Evolutionary conservation across 2,888 invertebrate genomes (phyloP).

Genomic region (Lasius fuliginosus): DNA sequence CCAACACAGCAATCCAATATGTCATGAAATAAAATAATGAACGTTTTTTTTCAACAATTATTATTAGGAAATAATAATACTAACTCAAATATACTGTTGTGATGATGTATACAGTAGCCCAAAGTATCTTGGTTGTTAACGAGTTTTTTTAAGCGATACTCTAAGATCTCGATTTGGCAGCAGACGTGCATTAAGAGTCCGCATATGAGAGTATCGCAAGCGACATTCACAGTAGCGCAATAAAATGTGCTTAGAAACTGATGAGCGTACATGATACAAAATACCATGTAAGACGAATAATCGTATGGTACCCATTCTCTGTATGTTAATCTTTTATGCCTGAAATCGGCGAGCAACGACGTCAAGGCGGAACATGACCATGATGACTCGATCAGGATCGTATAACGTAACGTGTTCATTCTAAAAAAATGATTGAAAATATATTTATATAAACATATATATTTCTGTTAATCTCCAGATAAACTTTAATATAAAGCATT

Average conservation of each 20-base stretch:
- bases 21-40: not conserved
- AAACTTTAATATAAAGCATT: not conserved
- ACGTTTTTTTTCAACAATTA: not conserved
- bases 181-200: conserved; percentile 73
- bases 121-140: not conserved
- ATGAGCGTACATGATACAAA: conserved; percentile 62
- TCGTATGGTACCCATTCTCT: conserved; percentile 71
- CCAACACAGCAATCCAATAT: not conserved
- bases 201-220: conserved; percentile 76
- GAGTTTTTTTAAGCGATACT: conserved; percentile 40
- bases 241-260: conserved; percentile 64
- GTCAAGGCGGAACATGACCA: conserved; percentile 48
- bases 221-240: conserved; percentile 69
- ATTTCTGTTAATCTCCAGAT: not conserved
- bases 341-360: conserved; percentile 52
- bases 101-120: conserved; percentile 52
- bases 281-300: conserved; percentile 13
- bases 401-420: conserved; percentile 52
- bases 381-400: conserved; percentile 53
- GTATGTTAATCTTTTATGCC: conserved; percentile 40
- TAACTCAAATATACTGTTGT: conserved; percentile 64
- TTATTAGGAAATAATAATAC: conserved; percentile 4
- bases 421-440: conserved; percentile 48
- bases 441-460: not conserved
- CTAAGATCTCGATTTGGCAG: conserved; percentile 76